Base-by-base conservation (phyloP, 2,113 vertebrate genomes). In the Perca schrenkii region DNA sequence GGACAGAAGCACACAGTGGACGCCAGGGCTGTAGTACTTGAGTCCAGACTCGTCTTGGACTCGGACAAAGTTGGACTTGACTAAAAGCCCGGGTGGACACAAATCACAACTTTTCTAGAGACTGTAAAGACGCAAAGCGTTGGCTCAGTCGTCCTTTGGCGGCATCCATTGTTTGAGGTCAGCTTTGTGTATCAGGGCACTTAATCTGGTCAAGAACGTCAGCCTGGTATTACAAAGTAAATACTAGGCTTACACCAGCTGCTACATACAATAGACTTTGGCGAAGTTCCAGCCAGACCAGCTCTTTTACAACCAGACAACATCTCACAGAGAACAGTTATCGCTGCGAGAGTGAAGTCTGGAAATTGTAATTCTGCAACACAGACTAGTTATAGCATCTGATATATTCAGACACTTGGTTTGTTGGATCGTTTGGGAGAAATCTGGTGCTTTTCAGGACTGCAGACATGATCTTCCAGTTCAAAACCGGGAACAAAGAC, bases 161-260 rank as follows among this genome's bases (percentile, higher is more conserved):
- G 17, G 10, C 17, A 10, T 28, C n/a, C 10, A 3, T 11, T 62
- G 3, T 28, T 47, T 21, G 21, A 68, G 21, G 65, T 61, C 76
- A 25, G 76, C 76, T 78, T 69, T 54, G 65, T 78, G 76, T 69
- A n/a, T 78, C 65, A 10, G 76, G 65, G 31, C 65, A 69, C 74
- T 4, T 2, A 28, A 15, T 65, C 49, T 63, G 46, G 19, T 11
- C 25, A 1, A 15, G 22, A 58, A 14, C 4, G 14, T 52, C 40
- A 19, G 25, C 15, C 8, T 6, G 8, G 40, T 10, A 11, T 43
- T 2, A 43, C 11, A 43, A 31, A 34, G 28, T 28, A 28, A 43
- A 43, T 34, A 6, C 31, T 17, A 52, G n/a, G 4, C 8, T 1
- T 43, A 12, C 6, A 50, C 19, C 28, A n/a, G 50, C 19, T 54